Conservation (phyloP, 2,797 vertebrate species). For the Florisuga fusca region DNA sequence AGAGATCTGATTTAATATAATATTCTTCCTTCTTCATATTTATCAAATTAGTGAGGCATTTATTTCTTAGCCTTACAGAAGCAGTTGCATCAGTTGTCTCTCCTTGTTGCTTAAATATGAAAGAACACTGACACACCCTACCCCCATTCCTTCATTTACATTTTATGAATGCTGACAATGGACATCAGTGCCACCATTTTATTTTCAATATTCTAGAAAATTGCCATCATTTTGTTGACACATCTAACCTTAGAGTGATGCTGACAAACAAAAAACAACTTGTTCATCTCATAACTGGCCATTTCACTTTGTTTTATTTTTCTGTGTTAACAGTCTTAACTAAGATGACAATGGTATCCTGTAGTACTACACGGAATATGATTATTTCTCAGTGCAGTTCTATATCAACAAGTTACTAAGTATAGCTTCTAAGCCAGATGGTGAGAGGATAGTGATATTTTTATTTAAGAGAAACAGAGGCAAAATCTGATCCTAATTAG, state of each 20-base stretch:
- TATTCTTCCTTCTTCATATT: not conserved
- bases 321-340: not conserved
- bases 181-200: not conserved
- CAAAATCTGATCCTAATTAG: slow-evolving; percentile 12
- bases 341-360: not conserved
- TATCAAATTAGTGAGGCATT: not conserved
- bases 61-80: not conserved
- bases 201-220: not conserved
- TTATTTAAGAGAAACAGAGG: not conserved
- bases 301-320: not conserved
- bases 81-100: not conserved
- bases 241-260: not conserved
- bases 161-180: not conserved
- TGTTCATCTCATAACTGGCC: not conserved
- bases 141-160: not conserved
- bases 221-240: not conserved
- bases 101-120: not conserved
- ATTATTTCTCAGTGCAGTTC: not conserved
- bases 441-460: not conserved
- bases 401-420: not conserved
- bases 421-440: not conserved
- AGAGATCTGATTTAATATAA: not conserved
- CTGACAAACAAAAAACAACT: not conserved
- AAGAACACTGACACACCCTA: not conserved
- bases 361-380: not conserved